These are phyloP conservation scores for Caenorhabditis sulstoni DNA, from an alignment of 2,888 invertebrate genomes.

Conservation along the genomic window DNA sequence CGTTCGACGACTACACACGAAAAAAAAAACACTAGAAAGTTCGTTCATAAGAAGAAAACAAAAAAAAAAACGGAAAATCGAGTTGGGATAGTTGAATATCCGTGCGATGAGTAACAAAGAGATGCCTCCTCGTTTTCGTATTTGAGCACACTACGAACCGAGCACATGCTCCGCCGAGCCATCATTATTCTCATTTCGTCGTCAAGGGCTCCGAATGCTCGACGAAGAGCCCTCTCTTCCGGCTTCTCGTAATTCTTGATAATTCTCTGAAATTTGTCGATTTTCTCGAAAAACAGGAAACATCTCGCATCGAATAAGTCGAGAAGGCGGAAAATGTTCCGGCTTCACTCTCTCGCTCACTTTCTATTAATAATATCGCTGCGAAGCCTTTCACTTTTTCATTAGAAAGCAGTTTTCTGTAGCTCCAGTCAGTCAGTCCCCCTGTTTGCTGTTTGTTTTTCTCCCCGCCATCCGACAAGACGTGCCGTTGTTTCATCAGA, in stretches of 20 bases:
- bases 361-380: slow-evolving; percentile 38
- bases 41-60: slow-evolving; percentile 38
- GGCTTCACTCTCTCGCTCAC: slow-evolving; percentile 20
- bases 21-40: slow-evolving; percentile 24
- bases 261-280: slow-evolving; percentile 20
- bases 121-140: slow-evolving; percentile 9
- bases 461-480: no score
- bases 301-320: slow-evolving; percentile 28
- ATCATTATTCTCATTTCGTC: slow-evolving; percentile 1
- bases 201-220: no score
- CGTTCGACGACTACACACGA: background rate
- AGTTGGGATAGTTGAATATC: slow-evolving; percentile 42
- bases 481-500: no score
- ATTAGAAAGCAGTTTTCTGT: no score
- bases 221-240: no score
- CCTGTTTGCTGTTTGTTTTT: background rate
- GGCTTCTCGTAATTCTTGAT: background rate
- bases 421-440: slow-evolving; percentile 8
- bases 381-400: slow-evolving; percentile 22
- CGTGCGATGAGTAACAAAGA: slow-evolving; percentile 38
- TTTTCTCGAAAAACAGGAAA: slow-evolving; percentile 13
- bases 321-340: slow-evolving; percentile 44
- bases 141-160: background rate
- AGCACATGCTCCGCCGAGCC: slow-evolving; percentile 3
- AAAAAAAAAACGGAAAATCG: slow-evolving; percentile 5